Evolutionary conservation across 1,140 invertebrate genomes (phyloP).

Genomic region (Drosophila sturtevanti): DNA sequence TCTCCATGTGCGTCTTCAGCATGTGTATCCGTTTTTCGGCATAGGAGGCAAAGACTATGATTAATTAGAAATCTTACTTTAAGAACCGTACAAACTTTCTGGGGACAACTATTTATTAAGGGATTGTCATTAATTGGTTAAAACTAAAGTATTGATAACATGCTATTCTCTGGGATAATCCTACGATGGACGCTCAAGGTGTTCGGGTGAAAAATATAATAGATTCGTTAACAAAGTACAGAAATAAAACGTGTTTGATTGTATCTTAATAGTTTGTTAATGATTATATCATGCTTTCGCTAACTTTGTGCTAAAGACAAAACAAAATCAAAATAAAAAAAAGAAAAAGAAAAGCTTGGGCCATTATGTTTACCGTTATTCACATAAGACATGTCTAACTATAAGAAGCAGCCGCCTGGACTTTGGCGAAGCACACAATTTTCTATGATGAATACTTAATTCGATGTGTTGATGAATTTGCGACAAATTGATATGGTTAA

Average conservation of each 20-base stretch:
- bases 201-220: neutral
- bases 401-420: constrained; percentile 56
- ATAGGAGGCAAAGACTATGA: constrained; percentile 69
- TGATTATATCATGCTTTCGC: constrained; percentile 50
- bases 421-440: constrained; percentile 43
- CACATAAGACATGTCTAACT: constrained; percentile 59
- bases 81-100: neutral
- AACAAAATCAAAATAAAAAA: neutral
- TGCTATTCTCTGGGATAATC: constrained; percentile 49
- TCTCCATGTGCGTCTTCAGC: constrained; percentile 70
- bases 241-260: constrained; percentile 9
- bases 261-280: constrained; percentile 13
- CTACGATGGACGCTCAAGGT: constrained; percentile 29
- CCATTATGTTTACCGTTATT: constrained; percentile 68
- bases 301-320: constrained; percentile 45
- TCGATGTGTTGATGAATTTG: constrained; percentile 60
- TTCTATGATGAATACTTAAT: constrained; percentile 55
- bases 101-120: constrained; percentile 7
- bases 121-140: constrained; percentile 32
- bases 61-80: neutral
- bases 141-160: constrained; percentile 33
- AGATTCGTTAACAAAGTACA: constrained; percentile 34
- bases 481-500: constrained; percentile 66
- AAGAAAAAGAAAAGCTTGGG: constrained; percentile 44
- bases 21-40: constrained; percentile 74